Evolutionary conservation across 1,140 invertebrate species (phyloP).

Genomic region (Neuroterus valhalla): DNA sequence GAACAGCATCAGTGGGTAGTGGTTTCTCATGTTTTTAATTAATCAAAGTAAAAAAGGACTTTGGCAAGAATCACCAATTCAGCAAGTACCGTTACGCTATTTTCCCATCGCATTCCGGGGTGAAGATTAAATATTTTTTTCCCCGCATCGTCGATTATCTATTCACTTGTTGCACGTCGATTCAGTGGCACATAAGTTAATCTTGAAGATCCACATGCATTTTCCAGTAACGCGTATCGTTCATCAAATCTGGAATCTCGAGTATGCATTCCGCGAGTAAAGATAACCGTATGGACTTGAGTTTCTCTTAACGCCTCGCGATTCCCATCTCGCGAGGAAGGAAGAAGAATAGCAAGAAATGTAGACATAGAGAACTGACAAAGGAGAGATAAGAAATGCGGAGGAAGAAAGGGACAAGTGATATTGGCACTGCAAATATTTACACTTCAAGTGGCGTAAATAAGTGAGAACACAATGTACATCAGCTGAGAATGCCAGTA

Average conservation of each 20-base stretch:
- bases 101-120: constrained; percentile 2
- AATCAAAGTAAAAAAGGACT: too few relatives aligned
- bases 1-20: too few relatives aligned
- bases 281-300: neutral
- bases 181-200: constrained; percentile 11
- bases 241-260: constrained; percentile 9
- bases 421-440: too few relatives aligned
- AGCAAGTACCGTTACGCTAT: neutral
- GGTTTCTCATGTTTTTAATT: too few relatives aligned
- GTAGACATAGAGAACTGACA: too few relatives aligned
- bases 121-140: neutral
- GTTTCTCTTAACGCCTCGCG: neutral
- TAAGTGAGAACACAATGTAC: neutral
- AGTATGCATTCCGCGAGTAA: constrained; percentile 9
- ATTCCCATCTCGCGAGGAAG: neutral
- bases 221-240: neutral
- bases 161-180: neutral
- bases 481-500: neutral
- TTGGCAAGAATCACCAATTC: too few relatives aligned
- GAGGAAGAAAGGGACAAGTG: neutral
- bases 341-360: too few relatives aligned
- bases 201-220: neutral
- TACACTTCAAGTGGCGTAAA: too few relatives aligned
- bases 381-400: neutral
- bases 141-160: neutral